These are phyloP conservation scores for Hirtodrosophila cameraria DNA, from an alignment of 2,888 invertebrate genomes.

Conservation along the genomic window DNA sequence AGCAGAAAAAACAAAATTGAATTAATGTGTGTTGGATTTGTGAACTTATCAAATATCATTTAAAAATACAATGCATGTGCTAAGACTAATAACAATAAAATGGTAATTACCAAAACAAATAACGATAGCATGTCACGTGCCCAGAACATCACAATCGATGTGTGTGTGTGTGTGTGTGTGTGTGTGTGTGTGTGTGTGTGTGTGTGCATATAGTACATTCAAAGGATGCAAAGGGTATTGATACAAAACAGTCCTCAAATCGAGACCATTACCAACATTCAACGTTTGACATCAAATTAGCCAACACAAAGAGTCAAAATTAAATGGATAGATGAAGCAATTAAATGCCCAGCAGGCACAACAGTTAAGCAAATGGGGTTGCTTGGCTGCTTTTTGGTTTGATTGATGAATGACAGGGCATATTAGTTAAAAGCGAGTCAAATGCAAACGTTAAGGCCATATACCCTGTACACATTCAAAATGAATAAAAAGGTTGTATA, in stretches of 20 bases:
- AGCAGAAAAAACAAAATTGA: too few relatives aligned
- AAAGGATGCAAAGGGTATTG: too few relatives aligned
- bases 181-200: background rate
- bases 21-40: too few relatives aligned
- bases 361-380: background rate
- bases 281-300: slow-evolving; percentile 20
- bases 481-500: too few relatives aligned
- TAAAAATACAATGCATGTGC: slow-evolving; percentile 7
- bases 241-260: too few relatives aligned
- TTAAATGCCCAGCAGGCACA: slow-evolving; percentile 6
- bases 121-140: slow-evolving; percentile 32
- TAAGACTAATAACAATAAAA: slow-evolving; percentile 24
- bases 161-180: slow-evolving; percentile 28
- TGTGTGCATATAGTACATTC: too few relatives aligned
- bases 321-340: background rate
- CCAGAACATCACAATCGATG: background rate
- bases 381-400: too few relatives aligned
- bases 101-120: slow-evolving; percentile 47
- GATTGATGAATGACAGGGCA: background rate
- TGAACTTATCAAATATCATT: slow-evolving; percentile 4
- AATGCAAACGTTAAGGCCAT: slow-evolving; percentile 16
- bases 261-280: too few relatives aligned
- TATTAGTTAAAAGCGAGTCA: slow-evolving; percentile 15
- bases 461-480: too few relatives aligned
- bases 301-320: background rate